Base-by-base conservation (phyloP, 2,113 vertebrate genomes). In the Sinocyclocheilus grahami region DNA sequence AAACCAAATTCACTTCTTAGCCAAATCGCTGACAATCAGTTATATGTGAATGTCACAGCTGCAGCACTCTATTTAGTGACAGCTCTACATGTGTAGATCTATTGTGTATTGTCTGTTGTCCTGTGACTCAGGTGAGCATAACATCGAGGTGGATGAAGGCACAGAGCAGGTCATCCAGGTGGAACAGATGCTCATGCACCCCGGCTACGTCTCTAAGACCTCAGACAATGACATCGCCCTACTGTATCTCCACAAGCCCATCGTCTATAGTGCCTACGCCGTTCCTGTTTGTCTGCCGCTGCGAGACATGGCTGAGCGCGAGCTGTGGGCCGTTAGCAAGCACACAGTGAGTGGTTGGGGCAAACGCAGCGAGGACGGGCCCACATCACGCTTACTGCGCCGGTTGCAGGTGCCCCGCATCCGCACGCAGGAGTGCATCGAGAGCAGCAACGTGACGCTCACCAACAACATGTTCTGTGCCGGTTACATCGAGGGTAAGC, bases 381-480 rank as follows among this genome's bases (percentile, higher is more conserved):
- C 95, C 20, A 95, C 92, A 0, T 94, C 98, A 0, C 86, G 88
- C 3, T 0, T 94, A 14, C 95, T 99, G 86, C 95, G 94, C 77
- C 90, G 78, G 37, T 93, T 98, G 3, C 82, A 89, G 0, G 93
- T 99, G 62, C 98, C 97, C 0, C 92, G 95, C 4, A 94, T 99
- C 14, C 94, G 95, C 55, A 96, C 95, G 0, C 95, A 96, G 90
- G 94, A 95, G 88, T 99, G 98, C 42, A 63, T 91, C 37, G 85
- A 90, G 80, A 89, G 94, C 13, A 96, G 96, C 0, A 89, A 90
- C 0, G 93, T 97, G 3, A 60, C 3, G 1, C 87, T 99, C 78
- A 97, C 97, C 0, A 62, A 89, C 0, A 98, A 99, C 92, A 99
- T 99, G 98, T 99, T 99, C 92, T 99, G 98, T 1, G 98, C 98